Base-by-base conservation (phyloP, 2,888 invertebrate species). In the Lasioglossum calceatum region DNA sequence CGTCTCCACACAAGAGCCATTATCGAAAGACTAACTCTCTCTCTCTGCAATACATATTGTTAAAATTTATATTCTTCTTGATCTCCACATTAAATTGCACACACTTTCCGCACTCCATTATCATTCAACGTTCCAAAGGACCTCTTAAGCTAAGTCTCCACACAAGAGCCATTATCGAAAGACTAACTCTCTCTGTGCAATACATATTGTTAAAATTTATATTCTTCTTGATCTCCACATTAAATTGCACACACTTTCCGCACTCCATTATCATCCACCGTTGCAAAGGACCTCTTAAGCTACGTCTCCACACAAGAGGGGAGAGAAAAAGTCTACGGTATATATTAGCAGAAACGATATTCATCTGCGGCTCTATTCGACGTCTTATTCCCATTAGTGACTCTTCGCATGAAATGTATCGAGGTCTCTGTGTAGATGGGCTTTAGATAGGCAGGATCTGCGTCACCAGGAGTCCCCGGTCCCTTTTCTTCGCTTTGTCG, bases 371-470 rank as follows among this genome's bases (percentile, higher is more conserved):
- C 71, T 47, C 16, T 36, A 61, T 32, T 4, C 14, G 12, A 39
- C 14, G 73, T 73, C 74, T 70, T 61, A 82, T 82, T 78, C 70
- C 78, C 61, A 54, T 83, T 83, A 78, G 74, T 12, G 50, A 75
- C 78, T 82, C 67, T 42, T 0, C 19, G 19, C 47, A 42, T 73
- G 27, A 54, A 77, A 77, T 32, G 23, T 72, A 76, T 61, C 42
- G 7, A 5, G 23, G 54, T 58, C 23, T 58, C 23, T 23, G 50
- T 12, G 32, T 44, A 14, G 54, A 54, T 16, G n/a, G n/a, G 39
- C 58, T 77, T 54, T 47, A n/a, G 64, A 67, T 67, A 36, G 54
- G 23, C 54, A 47, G 76, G 10, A 84, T 44, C 75, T 39, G 14
- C 79, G 84, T 84, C 79, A 47, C 47, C 16, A 32, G 39, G 42